Base-by-base conservation (phyloP, 2,888 invertebrate genomes). In the Leptarthrus brevirostris region DNA sequence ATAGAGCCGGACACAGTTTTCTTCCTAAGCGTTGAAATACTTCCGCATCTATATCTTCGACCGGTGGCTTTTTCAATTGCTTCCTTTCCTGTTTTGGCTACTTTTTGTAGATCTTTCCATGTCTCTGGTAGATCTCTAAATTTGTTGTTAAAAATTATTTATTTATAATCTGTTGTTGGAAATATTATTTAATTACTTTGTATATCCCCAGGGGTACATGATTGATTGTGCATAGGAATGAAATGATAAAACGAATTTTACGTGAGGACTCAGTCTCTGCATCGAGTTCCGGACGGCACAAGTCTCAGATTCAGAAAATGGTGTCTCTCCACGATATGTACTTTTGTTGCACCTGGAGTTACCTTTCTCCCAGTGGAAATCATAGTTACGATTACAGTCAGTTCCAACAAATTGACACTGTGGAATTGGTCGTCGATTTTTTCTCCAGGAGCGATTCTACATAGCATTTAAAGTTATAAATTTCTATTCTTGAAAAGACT, bases 381-480 rank as follows among this genome's bases (percentile, higher is more conserved):
- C 90, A 80, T 89, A 92, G 83, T 92, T 92, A 34, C 91, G 85
- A 82, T 91, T 92, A 54, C 87, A 87, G 79, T 92, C 92, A 0
- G 87, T 88, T 24, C 92, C 92, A n/a, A 81, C 79, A 78, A 89
- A 88, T 0, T 74, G 76, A 3, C 80, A 76, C 34, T 80, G 78
- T 12, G 79, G 79, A 4, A 80, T 80, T 0, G 82, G 83, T 0
- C 87, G 86, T 2, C 89, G 85, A 44, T 88, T 90, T 79, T 90
- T 89, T 47, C 90, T 86, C 89, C 89, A 90, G 61, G 87, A 79
- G 14, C 87, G 86, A 78, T 88, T 85, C 72, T 72, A 22, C 3
- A 34, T 1, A 69, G 74, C 49, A 47, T 74, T 16, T 73, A n/a
- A 4, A 22, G 12, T 12, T n/a, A n/a, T n/a, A n/a, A 30, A 12